Evolutionary conservation across 2,888 invertebrate species (phyloP).

Genomic region (Mimumesa dahlbomi): DNA sequence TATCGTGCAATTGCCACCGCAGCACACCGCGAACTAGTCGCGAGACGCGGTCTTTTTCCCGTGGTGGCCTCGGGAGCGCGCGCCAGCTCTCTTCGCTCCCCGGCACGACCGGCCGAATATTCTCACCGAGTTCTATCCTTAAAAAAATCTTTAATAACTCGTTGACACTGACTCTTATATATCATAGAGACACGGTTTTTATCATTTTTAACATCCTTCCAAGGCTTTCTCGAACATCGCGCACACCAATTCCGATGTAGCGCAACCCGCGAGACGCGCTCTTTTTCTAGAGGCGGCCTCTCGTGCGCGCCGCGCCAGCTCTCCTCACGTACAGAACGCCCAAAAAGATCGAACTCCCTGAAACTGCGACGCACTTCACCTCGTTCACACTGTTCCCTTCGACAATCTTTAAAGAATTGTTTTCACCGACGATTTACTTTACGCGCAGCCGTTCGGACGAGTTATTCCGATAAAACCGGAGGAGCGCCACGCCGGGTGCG

Average conservation of each 20-base stretch:
- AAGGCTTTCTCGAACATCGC: slow-evolving; percentile 21
- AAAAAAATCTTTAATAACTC: neutral
- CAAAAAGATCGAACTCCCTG: slow-evolving; percentile 59
- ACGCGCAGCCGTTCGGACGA: slow-evolving; percentile 15
- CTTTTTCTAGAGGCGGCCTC: slow-evolving; percentile 61
- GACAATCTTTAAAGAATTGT: slow-evolving; percentile 47
- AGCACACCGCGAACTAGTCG: slow-evolving; percentile 35
- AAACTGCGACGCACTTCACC: slow-evolving; percentile 57
- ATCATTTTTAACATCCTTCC: slow-evolving; percentile 15
- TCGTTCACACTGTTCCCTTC: slow-evolving; percentile 26
- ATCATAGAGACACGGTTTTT: neutral
- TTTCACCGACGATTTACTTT: slow-evolving; percentile 33
- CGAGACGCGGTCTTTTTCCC: slow-evolving; percentile 50
- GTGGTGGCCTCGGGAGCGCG: slow-evolving; percentile 42
- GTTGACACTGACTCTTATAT: neutral
- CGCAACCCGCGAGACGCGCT: slow-evolving; percentile 61
- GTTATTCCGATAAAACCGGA: slow-evolving; percentile 48
- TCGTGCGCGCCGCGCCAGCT: slow-evolving; percentile 55
- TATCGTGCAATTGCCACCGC: slow-evolving; percentile 38
- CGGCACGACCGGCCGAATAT: slow-evolving; percentile 31
- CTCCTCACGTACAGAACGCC: slow-evolving; percentile 50
- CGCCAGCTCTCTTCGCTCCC: slow-evolving; percentile 35
- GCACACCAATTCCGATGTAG: slow-evolving; percentile 28
- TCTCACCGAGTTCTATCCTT: neutral
- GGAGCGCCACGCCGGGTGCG: slow-evolving; percentile 65